phyloP scores from a whole-genome alignment of 2,797 vertebrate species.

The Picus viridis region DNA sequence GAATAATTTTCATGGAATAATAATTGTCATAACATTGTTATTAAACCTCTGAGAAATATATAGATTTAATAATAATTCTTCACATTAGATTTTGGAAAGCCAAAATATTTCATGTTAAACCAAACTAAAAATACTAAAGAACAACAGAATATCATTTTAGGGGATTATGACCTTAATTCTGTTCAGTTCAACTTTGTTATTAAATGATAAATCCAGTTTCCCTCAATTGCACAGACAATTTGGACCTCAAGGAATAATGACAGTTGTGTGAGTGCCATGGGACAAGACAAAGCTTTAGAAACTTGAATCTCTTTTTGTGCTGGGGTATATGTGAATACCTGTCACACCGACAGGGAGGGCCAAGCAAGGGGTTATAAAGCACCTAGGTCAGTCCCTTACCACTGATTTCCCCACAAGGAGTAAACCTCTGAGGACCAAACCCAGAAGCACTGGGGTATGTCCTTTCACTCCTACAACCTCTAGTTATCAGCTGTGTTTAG shows the following conservation, averaged over 20 bases:
- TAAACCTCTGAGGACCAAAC: background rate
- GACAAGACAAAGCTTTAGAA: background rate
- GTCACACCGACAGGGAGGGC: background rate
- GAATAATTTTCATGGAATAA: constrained; percentile 43
- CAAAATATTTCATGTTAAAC: constrained; percentile 69
- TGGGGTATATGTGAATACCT: background rate
- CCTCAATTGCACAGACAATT: background rate
- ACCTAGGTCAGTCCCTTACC: background rate
- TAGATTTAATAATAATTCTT: background rate
- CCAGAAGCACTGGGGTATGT: background rate
- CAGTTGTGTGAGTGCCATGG: background rate
- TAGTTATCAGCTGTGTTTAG: background rate
- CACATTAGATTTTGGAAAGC: constrained; percentile 32
- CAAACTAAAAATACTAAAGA: constrained; percentile 65
- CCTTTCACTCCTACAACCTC: background rate
- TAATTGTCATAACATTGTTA: constrained; percentile 19
- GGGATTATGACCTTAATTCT: constrained; percentile 51
- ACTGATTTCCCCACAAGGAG: background rate
- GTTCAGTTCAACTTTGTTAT: constrained; percentile 38
- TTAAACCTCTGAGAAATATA: constrained; percentile 49
- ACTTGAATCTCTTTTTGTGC: background rate
- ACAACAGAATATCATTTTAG: constrained; percentile 71
- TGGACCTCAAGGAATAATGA: background rate
- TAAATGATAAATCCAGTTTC: background rate
- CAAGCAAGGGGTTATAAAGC: background rate